Evolutionary conservation across 1,140 invertebrate genomes (phyloP).

Genomic region (Euglossa dilemma): DNA sequence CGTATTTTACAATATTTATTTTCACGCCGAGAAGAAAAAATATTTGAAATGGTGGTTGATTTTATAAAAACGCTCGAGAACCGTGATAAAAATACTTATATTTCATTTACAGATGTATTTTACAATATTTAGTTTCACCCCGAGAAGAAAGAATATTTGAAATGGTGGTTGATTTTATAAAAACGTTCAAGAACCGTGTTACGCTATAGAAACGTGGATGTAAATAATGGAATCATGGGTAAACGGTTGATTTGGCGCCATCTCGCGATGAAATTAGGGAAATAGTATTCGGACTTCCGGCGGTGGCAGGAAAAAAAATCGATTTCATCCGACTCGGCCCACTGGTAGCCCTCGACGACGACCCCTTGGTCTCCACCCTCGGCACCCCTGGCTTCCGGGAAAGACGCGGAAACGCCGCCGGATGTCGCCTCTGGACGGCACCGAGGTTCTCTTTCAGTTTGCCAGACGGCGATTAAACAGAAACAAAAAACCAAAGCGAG

Average conservation of each 20-base stretch:
- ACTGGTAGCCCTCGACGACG: slow-evolving; percentile 54
- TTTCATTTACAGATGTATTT: no score
- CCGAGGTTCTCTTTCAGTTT: slow-evolving; percentile 61
- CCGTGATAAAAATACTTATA: no score
- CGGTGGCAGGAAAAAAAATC: slow-evolving; percentile 68
- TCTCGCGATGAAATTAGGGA: slow-evolving; percentile 62
- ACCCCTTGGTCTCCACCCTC: slow-evolving; percentile 47
- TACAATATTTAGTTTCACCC: neutral
- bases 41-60: neutral
- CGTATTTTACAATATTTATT: no score
- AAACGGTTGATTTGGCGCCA: slow-evolving; percentile 68
- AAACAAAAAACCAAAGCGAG: slow-evolving; percentile 47
- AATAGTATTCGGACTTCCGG: slow-evolving; percentile 58
- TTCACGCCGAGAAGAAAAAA: neutral
- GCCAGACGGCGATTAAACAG: slow-evolving; percentile 54
- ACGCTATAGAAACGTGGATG: neutral
- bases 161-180: no score
- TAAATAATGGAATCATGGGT: slow-evolving; percentile 37
- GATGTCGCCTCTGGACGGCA: slow-evolving; percentile 72
- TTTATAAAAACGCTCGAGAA: neutral
- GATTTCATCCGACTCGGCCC: slow-evolving; percentile 70
- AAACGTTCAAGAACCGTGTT: neutral
- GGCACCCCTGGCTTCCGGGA: slow-evolving; percentile 55
- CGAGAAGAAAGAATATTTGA: neutral
- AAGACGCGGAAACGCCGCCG: slow-evolving; percentile 67